Percentiles rank a stretch among this genome's conserved stretches.
Evolutionary conservation across 2,888 invertebrate genomes (phyloP).

Genomic region (Nemapogon koenigi): DNA sequence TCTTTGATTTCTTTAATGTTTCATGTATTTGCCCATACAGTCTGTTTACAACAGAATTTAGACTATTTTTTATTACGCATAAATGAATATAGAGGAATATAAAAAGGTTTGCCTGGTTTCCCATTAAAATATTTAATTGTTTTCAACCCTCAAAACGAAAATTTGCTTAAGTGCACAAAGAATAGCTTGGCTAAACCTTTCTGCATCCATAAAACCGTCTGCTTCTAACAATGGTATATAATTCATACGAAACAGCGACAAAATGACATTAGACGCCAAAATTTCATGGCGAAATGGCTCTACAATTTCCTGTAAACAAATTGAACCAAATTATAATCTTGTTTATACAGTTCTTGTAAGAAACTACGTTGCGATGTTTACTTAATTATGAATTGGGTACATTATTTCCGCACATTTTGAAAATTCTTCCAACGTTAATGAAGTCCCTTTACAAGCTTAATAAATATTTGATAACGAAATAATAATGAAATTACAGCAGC

Average conservation of each 20-base stretch:
- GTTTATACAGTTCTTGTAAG: slow-evolving; percentile 26
- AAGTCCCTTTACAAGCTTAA: slow-evolving; percentile 10
- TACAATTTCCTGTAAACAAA: slow-evolving; percentile 10
- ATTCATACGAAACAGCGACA: slow-evolving; percentile 16
- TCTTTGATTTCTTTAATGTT: too few relatives aligned
- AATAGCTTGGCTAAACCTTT: too few relatives aligned
- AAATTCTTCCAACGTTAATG: slow-evolving; percentile 17
- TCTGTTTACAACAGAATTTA: too few relatives aligned
- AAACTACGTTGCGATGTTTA: slow-evolving; percentile 24
- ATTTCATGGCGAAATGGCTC: slow-evolving; percentile 3
- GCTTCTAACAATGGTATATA: slow-evolving; percentile 19
- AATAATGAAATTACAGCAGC: too few relatives aligned
- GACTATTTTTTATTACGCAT: too few relatives aligned
- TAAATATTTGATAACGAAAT: slow-evolving; percentile 1
- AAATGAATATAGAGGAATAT: too few relatives aligned
- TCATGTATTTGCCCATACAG: too few relatives aligned
- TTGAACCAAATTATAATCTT: slow-evolving; percentile 27
- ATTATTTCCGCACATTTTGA: slow-evolving; percentile 22
- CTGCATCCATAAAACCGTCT: slow-evolving; percentile 9
- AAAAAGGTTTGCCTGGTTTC: too few relatives aligned
- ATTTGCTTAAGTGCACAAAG: too few relatives aligned
- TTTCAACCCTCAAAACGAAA: too few relatives aligned
- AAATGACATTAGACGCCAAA: slow-evolving; percentile 14
- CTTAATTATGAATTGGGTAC: slow-evolving; percentile 25
- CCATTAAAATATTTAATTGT: too few relatives aligned